Conservation (phyloP, 2,113 vertebrate genomes). For the Perca schrenkii region DNA sequence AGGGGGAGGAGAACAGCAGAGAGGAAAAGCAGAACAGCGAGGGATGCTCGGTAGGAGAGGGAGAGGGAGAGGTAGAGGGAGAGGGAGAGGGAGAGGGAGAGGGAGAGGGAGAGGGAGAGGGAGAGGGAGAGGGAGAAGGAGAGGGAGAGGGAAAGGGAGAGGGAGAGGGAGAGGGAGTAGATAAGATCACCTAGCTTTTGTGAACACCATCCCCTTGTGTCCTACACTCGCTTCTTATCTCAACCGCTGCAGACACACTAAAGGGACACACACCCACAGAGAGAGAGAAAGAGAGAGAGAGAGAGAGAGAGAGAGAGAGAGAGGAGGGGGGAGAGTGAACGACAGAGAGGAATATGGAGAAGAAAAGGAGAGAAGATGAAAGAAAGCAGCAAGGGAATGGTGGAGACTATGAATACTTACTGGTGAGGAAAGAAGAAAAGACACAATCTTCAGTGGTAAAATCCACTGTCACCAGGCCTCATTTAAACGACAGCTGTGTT, state of each 20-base stretch:
- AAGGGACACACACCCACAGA: conserved; percentile 83
- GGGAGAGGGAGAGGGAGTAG: conserved; percentile 65
- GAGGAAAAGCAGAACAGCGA: conserved; percentile 60
- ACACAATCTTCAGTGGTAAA: conserved; percentile 41
- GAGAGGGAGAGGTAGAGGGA: neutral
- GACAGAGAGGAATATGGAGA: conserved; percentile 40
- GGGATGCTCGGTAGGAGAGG: conserved; percentile 63
- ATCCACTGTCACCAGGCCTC: conserved; percentile 66
- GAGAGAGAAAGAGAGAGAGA: conserved; percentile 57
- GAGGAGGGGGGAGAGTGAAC: neutral
- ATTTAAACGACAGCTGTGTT: conserved; percentile 59
- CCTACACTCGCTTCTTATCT: conserved; percentile 87
- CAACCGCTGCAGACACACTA: conserved; percentile 84
- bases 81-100: conserved; percentile 13
- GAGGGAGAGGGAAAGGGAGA: conserved; percentile 9
- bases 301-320: conserved; percentile 40
- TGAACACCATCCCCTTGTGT: conserved; percentile 88
- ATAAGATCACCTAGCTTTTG: conserved; percentile 86
- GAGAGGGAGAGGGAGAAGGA: neutral
- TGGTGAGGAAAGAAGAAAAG: conserved; percentile 61
- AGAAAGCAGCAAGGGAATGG: conserved; percentile 69
- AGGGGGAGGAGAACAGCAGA: conserved; percentile 47
- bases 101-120: conserved; percentile 57
- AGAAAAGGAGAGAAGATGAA: conserved; percentile 71
- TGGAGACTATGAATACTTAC: conserved; percentile 64